Conservation (phyloP, 2,888 invertebrate genomes). For the Allacma fusca region DNA sequence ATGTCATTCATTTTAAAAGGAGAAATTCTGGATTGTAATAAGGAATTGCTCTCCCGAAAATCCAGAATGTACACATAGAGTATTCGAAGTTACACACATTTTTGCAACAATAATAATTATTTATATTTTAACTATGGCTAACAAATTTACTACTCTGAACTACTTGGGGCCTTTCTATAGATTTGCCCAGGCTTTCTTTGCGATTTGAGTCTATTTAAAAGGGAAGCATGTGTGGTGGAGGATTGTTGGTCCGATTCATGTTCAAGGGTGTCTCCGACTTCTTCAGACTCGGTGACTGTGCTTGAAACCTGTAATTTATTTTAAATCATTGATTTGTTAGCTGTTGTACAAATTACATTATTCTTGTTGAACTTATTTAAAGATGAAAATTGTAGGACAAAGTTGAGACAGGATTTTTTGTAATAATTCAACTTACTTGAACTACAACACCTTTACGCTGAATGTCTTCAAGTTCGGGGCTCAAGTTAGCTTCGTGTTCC, state of each 20-base stretch:
- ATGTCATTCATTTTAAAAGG: not conserved
- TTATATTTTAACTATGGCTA: slow-evolving; percentile 11
- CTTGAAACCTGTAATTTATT: slow-evolving; percentile 60
- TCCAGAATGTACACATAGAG: not conserved
- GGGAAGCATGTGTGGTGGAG: slow-evolving; percentile 56
- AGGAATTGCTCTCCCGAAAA: not conserved
- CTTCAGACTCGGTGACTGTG: slow-evolving; percentile 59
- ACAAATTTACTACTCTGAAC: slow-evolving; percentile 33
- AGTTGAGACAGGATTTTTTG: too few species aligned
- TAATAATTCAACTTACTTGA: slow-evolving; percentile 49
- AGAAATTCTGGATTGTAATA: not conserved
- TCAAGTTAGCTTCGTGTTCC: slow-evolving; percentile 41
- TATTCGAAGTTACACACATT: slow-evolving; percentile 2
- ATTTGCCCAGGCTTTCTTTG: slow-evolving; percentile 60
- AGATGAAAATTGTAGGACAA: too few species aligned
- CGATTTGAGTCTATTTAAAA: slow-evolving; percentile 57
- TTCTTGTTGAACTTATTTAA: too few species aligned
- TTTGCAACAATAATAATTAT: slow-evolving; percentile 35
- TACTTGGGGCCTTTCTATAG: slow-evolving; percentile 51
- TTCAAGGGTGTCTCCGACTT: slow-evolving; percentile 49
- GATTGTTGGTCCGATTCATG: slow-evolving; percentile 47
- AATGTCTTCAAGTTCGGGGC: slow-evolving; percentile 50
- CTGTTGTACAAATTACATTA: too few species aligned
- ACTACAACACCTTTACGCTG: slow-evolving; percentile 59
- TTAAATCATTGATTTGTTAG: too few species aligned